These are phyloP conservation scores for Megaceryle torquata DNA, from an alignment of 2,113 vertebrate species.

Conservation along the genomic window DNA sequence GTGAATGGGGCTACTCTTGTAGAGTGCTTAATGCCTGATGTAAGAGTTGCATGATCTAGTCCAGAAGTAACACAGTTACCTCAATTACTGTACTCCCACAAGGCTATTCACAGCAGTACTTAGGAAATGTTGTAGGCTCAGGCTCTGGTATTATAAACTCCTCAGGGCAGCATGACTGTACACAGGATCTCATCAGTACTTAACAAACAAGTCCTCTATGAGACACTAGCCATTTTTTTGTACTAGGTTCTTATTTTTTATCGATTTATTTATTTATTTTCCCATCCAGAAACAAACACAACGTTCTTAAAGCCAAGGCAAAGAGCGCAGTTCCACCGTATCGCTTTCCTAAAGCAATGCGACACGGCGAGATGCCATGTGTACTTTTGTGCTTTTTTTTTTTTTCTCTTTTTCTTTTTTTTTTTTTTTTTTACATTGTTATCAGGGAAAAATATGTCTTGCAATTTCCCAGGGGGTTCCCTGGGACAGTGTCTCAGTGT, in stretches of 20 bases:
- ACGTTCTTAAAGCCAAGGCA: neutral
- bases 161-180: slow-evolving; percentile 30
- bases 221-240: neutral
- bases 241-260: neutral
- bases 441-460: slow-evolving; percentile 58
- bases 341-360: neutral
- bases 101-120: slow-evolving; percentile 32
- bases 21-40: slow-evolving; percentile 41
- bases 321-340: neutral
- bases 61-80: slow-evolving; percentile 49
- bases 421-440: slow-evolving; percentile 24
- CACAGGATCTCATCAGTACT: slow-evolving; percentile 19
- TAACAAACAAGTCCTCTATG: slow-evolving; percentile 48
- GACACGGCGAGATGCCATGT: neutral
- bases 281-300: neutral
- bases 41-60: slow-evolving; percentile 33
- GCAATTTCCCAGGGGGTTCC: slow-evolving; percentile 49
- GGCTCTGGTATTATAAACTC: slow-evolving; percentile 32
- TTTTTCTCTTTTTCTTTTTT: neutral
- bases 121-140: neutral
- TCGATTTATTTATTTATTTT: neutral
- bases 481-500: slow-evolving; percentile 45
- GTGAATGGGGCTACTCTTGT: neutral
- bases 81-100: slow-evolving; percentile 51
- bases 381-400: neutral